These are phyloP conservation scores for Geotrupes spiniger DNA, from an alignment of 2,888 invertebrate genomes.

Conservation along the genomic window DNA sequence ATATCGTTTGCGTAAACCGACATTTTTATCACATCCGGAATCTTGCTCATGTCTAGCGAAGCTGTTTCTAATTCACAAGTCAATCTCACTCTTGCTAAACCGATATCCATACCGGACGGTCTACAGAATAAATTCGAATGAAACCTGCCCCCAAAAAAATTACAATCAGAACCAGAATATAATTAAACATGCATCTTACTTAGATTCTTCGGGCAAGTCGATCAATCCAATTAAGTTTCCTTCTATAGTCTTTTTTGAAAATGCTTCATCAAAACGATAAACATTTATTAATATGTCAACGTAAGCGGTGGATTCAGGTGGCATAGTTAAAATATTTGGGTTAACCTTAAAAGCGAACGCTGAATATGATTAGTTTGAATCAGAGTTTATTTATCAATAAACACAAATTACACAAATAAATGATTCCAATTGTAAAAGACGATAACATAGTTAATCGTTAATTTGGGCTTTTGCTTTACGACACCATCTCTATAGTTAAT, in stretches of 20 bases:
- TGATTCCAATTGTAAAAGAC: no score
- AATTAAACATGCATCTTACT: constrained; percentile 4
- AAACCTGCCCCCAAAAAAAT: constrained; percentile 23
- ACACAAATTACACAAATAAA: no score
- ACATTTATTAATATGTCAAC: constrained; percentile 8
- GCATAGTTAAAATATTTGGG: constrained; percentile 25
- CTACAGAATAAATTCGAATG: constrained; percentile 29
- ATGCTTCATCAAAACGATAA: constrained; percentile 10
- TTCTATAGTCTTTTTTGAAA: constrained; percentile 8
- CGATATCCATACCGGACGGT: constrained; percentile 32
- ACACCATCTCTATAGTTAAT: no score
- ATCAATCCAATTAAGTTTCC: constrained; percentile 15
- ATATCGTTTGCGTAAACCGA: constrained; percentile 30
- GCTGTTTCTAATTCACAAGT: constrained; percentile 28
- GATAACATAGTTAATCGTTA: no score
- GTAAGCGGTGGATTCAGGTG: constrained; percentile 26
- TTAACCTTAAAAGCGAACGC: constrained; percentile 9
- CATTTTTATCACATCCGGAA: constrained; percentile 28
- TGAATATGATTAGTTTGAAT: no score
- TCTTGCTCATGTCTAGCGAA: constrained; percentile 27
- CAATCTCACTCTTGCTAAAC: constrained; percentile 27
- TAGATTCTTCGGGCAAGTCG: constrained; percentile 5
- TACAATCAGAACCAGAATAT: no score
- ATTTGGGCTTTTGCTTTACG: no score
- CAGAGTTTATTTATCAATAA: no score